phyloP scores from a whole-genome alignment of 2,888 invertebrate species.

The Cerastis rubricosa region DNA sequence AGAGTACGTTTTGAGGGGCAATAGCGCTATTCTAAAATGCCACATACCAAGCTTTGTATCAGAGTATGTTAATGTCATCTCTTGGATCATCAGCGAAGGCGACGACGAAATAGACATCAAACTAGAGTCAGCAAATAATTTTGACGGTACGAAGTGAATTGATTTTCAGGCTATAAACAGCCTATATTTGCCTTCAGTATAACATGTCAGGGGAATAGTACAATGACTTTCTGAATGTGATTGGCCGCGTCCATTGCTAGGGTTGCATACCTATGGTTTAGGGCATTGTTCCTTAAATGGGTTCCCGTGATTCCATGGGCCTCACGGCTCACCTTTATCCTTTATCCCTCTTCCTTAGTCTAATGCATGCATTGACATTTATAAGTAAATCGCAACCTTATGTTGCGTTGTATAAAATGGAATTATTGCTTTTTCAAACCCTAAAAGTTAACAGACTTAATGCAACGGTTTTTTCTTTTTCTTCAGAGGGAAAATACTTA shows the following conservation, averaged over 20 bases:
- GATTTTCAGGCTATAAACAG: slow-evolving; percentile 53
- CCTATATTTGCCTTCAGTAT: slow-evolving; percentile 50
- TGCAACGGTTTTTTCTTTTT: slow-evolving; percentile 54
- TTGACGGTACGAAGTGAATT: slow-evolving; percentile 80
- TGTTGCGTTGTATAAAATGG: slow-evolving; percentile 75
- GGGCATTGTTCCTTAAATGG: slow-evolving; percentile 77
- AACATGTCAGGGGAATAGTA: slow-evolving; percentile 23
- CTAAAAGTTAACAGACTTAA: slow-evolving; percentile 23
- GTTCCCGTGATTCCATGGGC: slow-evolving; percentile 89
- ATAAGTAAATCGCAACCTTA: slow-evolving; percentile 88
- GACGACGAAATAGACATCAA: slow-evolving; percentile 87
- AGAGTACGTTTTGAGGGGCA: slow-evolving; percentile 97
- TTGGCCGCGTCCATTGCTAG: slow-evolving; percentile 35
- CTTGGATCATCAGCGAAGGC: slow-evolving; percentile 96
- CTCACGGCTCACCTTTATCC: slow-evolving; percentile 91
- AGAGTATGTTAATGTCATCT: slow-evolving; percentile 96
- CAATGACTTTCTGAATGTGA: slow-evolving; percentile 26
- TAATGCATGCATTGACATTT: slow-evolving; percentile 85
- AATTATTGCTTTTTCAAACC: slow-evolving; percentile 52
- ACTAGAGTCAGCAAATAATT: slow-evolving; percentile 81
- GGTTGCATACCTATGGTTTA: slow-evolving; percentile 65
- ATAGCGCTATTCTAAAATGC: slow-evolving; percentile 97
- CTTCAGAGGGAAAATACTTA: slow-evolving; percentile 97
- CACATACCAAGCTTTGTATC: slow-evolving; percentile 98
- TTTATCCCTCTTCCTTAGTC: slow-evolving; percentile 90